Percentiles rank a stretch among this genome's conserved stretches.
phyloP scores from a whole-genome alignment of 2,888 invertebrate genomes.

The Boloria selene region DNA sequence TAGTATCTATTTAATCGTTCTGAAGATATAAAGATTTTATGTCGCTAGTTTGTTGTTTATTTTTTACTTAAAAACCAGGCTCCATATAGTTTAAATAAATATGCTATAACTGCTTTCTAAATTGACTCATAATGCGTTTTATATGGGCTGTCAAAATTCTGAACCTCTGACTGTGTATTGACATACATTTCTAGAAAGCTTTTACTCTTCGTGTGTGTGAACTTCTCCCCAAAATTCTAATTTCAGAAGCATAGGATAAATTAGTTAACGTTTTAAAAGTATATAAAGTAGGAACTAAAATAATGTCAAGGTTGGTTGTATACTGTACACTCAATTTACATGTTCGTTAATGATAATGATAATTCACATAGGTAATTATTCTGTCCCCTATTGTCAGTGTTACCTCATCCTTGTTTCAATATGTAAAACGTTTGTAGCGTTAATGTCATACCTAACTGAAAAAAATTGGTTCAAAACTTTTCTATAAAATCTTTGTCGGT shows the following conservation, averaged over 20 bases:
- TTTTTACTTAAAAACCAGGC: conserved; percentile 3
- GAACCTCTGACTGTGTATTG: conserved; percentile 34
- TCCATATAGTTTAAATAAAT: conserved; percentile 14
- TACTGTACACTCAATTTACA: conserved; percentile 51
- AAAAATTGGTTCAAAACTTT: neutral
- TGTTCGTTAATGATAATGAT: conserved; percentile 57
- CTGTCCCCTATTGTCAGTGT: conserved; percentile 47
- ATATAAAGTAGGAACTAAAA: conserved; percentile 48
- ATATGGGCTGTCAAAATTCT: conserved; percentile 34
- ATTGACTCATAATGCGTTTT: conserved; percentile 37
- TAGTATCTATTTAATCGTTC: conserved; percentile 8
- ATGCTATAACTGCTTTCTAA: conserved; percentile 34
- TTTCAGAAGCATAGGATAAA: conserved; percentile 1
- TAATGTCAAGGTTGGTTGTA: conserved; percentile 64
- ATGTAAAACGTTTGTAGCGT: conserved; percentile 22
- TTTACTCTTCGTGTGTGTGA: neutral
- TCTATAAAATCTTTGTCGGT: too few species aligned
- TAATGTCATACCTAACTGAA: conserved; percentile 1
- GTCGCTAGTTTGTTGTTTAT: neutral
- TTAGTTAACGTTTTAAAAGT: conserved; percentile 45
- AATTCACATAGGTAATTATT: conserved; percentile 46
- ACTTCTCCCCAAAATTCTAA: neutral
- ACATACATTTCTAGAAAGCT: conserved; percentile 35
- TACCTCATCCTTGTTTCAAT: conserved; percentile 29
- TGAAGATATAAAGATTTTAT: neutral